Percentiles rank a stretch among this genome's conserved stretches.
phyloP scores from a whole-genome alignment of 2,888 invertebrate genomes.

The Euspilapteryx auroguttella region DNA sequence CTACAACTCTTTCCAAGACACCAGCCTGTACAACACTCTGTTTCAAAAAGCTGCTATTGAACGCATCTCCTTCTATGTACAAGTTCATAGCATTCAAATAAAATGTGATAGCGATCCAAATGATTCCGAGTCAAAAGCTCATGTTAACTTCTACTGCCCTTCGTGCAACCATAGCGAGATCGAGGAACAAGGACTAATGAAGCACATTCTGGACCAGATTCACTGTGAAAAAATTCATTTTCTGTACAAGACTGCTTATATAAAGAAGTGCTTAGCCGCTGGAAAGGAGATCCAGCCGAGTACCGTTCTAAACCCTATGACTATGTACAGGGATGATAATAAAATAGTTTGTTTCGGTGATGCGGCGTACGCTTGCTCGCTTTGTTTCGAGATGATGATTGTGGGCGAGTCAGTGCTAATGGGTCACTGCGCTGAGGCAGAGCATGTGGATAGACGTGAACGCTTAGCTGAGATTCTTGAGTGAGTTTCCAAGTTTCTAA shows the following conservation, averaged over 20 bases:
- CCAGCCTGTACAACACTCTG: slow-evolving; percentile 23
- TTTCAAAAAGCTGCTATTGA: slow-evolving; percentile 41
- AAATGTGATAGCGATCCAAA: slow-evolving; percentile 17
- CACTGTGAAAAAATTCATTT: slow-evolving; percentile 50
- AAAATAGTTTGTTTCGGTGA: slow-evolving; percentile 52
- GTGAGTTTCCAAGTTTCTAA: no score
- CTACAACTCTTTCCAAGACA: slow-evolving; percentile 42
- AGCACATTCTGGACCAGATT: slow-evolving; percentile 30
- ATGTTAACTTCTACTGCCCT: slow-evolving; percentile 30
- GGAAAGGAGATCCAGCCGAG: slow-evolving; percentile 47
- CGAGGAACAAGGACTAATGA: slow-evolving; percentile 31
- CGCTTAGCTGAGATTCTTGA: slow-evolving; percentile 25
- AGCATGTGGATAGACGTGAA: slow-evolving; percentile 26
- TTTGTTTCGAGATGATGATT: slow-evolving; percentile 43
- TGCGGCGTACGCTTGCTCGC: slow-evolving; percentile 37
- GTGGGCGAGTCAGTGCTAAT: slow-evolving; percentile 41
- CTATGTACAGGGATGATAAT: slow-evolving; percentile 45
- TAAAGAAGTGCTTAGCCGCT: slow-evolving; percentile 34
- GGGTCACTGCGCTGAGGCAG: slow-evolving; percentile 28
- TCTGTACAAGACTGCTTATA: slow-evolving; percentile 45
- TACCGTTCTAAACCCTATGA: slow-evolving; percentile 45
- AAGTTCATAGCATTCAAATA: slow-evolving; percentile 42
- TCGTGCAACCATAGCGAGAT: slow-evolving; percentile 23
- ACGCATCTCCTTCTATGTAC: slow-evolving; percentile 42
- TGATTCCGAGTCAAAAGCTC: slow-evolving; percentile 20